Conservation (phyloP, 1,140 invertebrate genomes). For the Bilobella aurantiaca region DNA sequence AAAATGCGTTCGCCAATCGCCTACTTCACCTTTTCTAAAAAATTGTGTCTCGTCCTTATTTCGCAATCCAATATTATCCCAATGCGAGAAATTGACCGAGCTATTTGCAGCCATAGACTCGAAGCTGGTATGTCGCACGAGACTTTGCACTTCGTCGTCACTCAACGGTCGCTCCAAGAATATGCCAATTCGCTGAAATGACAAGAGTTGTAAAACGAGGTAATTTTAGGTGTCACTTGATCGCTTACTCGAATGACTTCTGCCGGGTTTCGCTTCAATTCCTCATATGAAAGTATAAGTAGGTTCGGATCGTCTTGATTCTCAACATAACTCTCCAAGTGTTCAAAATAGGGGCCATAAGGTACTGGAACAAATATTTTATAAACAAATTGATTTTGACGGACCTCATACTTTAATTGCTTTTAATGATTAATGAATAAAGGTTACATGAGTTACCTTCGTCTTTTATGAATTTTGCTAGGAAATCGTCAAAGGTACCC, state of each 20-base stretch:
- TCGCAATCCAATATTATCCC: constrained; percentile 41
- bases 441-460: constrained; percentile 39
- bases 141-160: constrained; percentile 31
- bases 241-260: constrained; percentile 36
- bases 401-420: too few species aligned
- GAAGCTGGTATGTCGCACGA: constrained; percentile 43
- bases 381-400: too few species aligned
- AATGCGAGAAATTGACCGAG: constrained; percentile 44
- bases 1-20: constrained; percentile 42
- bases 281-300: constrained; percentile 47
- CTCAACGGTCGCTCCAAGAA: constrained; percentile 43
- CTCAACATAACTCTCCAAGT: constrained; percentile 44
- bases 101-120: constrained; percentile 44
- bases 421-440: too few species aligned
- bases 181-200: constrained; percentile 37
- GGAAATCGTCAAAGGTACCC: constrained; percentile 41
- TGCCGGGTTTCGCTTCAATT: constrained; percentile 43
- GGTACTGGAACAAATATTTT: constrained; percentile 43
- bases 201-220: not conserved
- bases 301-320: constrained; percentile 39
- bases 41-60: constrained; percentile 41
- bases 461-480: constrained; percentile 41
- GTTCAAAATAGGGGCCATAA: constrained; percentile 47
- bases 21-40: constrained; percentile 44
- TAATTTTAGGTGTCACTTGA: not conserved